These are phyloP conservation scores for Gambusia holbrooki DNA, from an alignment of 2,113 vertebrate species.

Conservation along the genomic window DNA sequence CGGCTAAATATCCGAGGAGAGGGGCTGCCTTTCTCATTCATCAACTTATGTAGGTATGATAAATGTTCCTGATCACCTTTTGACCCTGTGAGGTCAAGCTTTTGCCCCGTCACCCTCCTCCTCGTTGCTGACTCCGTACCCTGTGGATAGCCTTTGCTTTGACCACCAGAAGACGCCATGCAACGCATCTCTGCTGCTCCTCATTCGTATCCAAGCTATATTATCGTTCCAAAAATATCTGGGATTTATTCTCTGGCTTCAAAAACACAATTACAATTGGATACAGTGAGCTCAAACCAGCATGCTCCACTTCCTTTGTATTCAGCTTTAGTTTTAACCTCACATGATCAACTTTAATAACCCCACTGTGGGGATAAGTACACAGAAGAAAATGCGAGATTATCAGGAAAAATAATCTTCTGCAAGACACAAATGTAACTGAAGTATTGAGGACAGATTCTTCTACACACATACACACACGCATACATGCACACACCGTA, in stretches of 20 bases:
- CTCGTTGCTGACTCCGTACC: slow-evolving; percentile 46
- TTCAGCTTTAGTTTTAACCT: slow-evolving; percentile 53
- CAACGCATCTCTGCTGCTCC: slow-evolving; percentile 33
- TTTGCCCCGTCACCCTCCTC: slow-evolving; percentile 62
- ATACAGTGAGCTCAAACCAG: slow-evolving; percentile 34
- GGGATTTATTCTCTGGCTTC: slow-evolving; percentile 22
- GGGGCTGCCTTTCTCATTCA: slow-evolving; percentile 61
- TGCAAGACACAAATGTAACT: slow-evolving; percentile 51
- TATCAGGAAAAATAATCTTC: slow-evolving; percentile 63
- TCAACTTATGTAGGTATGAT: slow-evolving; percentile 68
- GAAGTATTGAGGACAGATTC: slow-evolving; percentile 35
- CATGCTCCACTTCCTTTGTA: slow-evolving; percentile 32
- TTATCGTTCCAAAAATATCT: slow-evolving; percentile 48
- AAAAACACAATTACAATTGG: slow-evolving; percentile 58
- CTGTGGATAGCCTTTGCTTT: slow-evolving; percentile 57
- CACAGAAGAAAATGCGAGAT: slow-evolving; percentile 53
- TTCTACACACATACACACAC: slow-evolving; percentile 20
- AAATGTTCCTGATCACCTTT: slow-evolving; percentile 79
- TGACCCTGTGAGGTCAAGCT: slow-evolving; percentile 71
- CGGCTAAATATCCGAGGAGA: slow-evolving; percentile 45
- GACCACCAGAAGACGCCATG: slow-evolving; percentile 28
- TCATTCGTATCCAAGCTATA: slow-evolving; percentile 46
- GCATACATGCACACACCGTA: slow-evolving; percentile 6
- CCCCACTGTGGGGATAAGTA: slow-evolving; percentile 59
- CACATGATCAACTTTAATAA: slow-evolving; percentile 40